Evolutionary conservation across 2,888 invertebrate genomes (phyloP), one percentile per base, ranked within the genome.

Genomic region (Dynastes hyllus): DNA sequence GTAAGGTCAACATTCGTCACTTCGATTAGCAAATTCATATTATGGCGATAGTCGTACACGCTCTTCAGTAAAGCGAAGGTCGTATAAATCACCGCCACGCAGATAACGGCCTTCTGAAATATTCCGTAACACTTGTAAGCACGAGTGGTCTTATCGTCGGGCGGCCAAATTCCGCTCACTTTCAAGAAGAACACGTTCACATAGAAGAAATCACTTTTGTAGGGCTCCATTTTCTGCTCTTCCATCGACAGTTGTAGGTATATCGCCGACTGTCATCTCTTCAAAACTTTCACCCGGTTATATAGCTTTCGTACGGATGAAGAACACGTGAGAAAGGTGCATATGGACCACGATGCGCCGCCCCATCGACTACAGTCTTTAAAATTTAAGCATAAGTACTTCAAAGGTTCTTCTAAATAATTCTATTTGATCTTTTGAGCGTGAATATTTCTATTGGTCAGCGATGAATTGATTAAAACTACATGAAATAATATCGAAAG

Each of bases 1-100:
- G 85, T 86, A 27, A 86, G 71, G 13, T 83, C 84, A 79, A 86
- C 84, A 75, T 84, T 85, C 9, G 86, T 78, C 76, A 85, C 86
- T 79, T 86, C 86, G 11, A 86, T 86, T 4, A 86, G 80, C 50
- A 83, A 82, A 63, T 83, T 82, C n/a, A 84, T 79, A 78, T 84
- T 79, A 40, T 80, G 79, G 63, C 40, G 29, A 32, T 66, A 11
- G 0, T 65, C 22, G 29, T 3, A 9, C 2, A 53, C 6, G n/a
- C 50, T 51, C 8, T 22, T 45, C 9, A 27, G n/a, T 3, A 27
- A 2, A 2, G 29, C 32, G 11, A n/a, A 37, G 2, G 16, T 13
- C 11, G 9, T 9, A 3, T 32, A 32, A n/a, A 66, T 1, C 11
- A 37, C 6, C 4, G n/a, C 37, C 9, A 32, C 37, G 6, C 0